Conservation (phyloP, 2,888 invertebrate species). For the Rosalia funebris region DNA sequence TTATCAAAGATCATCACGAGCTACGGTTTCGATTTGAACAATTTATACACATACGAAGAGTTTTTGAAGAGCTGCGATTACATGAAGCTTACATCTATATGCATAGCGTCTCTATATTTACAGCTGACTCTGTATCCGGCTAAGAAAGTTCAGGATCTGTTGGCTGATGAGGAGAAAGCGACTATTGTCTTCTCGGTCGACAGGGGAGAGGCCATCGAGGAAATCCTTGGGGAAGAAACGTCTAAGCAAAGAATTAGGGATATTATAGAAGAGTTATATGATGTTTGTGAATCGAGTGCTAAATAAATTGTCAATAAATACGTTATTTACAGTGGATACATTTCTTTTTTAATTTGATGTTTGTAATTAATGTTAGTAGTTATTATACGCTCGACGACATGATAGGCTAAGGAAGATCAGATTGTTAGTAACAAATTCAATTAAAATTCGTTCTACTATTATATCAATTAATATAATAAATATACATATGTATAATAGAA, state of each 20-base stretch:
- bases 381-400: no score
- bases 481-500: no score
- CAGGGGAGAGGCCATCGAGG: constrained; percentile 16
- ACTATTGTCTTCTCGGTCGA: constrained; percentile 1
- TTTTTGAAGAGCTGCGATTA: constrained; percentile 46
- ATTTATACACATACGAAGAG: constrained; percentile 43
- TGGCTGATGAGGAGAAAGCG: constrained; percentile 4
- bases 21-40: constrained; percentile 38
- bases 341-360: no score
- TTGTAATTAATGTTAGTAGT: no score
- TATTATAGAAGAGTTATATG: constrained; percentile 22
- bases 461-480: no score
- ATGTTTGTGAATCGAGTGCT: constrained; percentile 10
- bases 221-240: not conserved
- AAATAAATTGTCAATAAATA: not conserved
- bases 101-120: constrained; percentile 10
- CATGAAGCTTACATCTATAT: constrained; percentile 41
- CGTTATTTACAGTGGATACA: not conserved
- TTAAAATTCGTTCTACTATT: no score
- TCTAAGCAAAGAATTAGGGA: constrained; percentile 8
- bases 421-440: no score
- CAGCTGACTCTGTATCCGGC: not conserved
- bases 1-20: constrained; percentile 36
- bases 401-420: no score
- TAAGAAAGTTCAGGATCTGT: constrained; percentile 17